Percentiles rank a stretch among this genome's conserved stretches.
Evolutionary conservation across 2,113 vertebrate genomes (phyloP).

Genomic region (Pterophyllum scalare): DNA sequence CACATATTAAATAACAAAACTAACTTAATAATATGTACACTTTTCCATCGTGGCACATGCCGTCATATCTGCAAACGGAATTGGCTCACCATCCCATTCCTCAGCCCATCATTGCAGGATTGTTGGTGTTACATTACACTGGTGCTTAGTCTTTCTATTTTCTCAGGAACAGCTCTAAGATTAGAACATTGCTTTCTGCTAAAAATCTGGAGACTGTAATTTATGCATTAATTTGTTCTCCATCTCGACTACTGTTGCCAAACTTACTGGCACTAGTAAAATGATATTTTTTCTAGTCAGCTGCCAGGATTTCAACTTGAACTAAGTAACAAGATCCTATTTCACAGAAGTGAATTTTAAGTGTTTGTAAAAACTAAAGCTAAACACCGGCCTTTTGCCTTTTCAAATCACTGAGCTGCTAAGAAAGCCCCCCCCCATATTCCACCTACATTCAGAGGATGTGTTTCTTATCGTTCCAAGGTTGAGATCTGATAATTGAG

Average conservation of each 20-base stretch:
- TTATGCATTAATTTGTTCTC: constrained; percentile 18
- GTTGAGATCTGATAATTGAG: not conserved
- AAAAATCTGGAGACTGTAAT: constrained; percentile 24
- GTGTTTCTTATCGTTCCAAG: not conserved
- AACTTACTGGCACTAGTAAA: constrained; percentile 6
- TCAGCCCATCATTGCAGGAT: not conserved
- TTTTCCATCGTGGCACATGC: not conserved
- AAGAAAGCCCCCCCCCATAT: not conserved
- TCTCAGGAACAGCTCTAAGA: constrained; percentile 17
- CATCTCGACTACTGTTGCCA: constrained; percentile 8
- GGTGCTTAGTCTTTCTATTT: constrained; percentile 10
- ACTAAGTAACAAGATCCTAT: constrained; percentile 3
- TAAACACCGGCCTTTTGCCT: not conserved
- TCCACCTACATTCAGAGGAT: not conserved
- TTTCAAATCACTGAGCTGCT: not conserved
- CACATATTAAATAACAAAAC: constrained; percentile 39
- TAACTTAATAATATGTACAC: constrained; percentile 24
- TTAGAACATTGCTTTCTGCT: constrained; percentile 12
- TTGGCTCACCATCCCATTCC: not conserved
- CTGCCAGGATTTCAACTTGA: constrained; percentile 8
- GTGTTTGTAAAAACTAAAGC: not conserved
- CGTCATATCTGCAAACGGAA: constrained; percentile 3
- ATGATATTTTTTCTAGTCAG: constrained; percentile 4
- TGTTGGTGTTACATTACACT: not conserved
- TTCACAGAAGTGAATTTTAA: not conserved